phyloP scores from a whole-genome alignment of 2,797 vertebrate genomes.

The Lagocephalus sceleratus region DNA sequence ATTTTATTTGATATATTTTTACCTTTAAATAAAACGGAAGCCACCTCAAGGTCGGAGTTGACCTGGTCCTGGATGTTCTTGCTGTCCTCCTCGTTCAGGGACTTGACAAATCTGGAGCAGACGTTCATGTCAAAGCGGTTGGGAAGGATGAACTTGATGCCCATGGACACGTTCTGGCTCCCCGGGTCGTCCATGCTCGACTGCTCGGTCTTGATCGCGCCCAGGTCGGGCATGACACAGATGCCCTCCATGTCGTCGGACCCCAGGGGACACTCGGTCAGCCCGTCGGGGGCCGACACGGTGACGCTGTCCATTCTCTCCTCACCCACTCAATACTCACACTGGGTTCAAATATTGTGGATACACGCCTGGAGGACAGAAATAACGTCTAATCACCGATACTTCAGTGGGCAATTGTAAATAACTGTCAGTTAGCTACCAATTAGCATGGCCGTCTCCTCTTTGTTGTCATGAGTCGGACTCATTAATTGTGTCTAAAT shows the following conservation, averaged over 20 bases:
- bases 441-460: conserved; percentile 36
- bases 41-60: conserved; percentile 97
- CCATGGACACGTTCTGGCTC: conserved; percentile 89
- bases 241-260: conserved; percentile 81
- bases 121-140: conserved; percentile 99
- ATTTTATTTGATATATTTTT: neutral
- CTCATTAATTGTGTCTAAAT: neutral
- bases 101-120: conserved; percentile 97
- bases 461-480: too few relatives aligned
- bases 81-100: conserved; percentile 96
- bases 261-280: conserved; percentile 59
- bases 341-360: conserved; percentile 6
- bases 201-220: conserved; percentile 88
- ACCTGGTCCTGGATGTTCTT: conserved; percentile 99
- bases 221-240: conserved; percentile 84
- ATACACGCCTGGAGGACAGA: conserved; percentile 3
- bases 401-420: neutral
- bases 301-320: conserved; percentile 45
- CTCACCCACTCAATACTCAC: conserved; percentile 10
- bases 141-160: conserved; percentile 96
- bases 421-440: conserved; percentile 9
- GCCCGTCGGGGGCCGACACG: conserved; percentile 41
- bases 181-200: conserved; percentile 76
- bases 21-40: conserved; percentile 98
- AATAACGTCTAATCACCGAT: neutral